Evolutionary conservation across 2,888 invertebrate species (phyloP).

Genomic region (Plebejus argus): DNA sequence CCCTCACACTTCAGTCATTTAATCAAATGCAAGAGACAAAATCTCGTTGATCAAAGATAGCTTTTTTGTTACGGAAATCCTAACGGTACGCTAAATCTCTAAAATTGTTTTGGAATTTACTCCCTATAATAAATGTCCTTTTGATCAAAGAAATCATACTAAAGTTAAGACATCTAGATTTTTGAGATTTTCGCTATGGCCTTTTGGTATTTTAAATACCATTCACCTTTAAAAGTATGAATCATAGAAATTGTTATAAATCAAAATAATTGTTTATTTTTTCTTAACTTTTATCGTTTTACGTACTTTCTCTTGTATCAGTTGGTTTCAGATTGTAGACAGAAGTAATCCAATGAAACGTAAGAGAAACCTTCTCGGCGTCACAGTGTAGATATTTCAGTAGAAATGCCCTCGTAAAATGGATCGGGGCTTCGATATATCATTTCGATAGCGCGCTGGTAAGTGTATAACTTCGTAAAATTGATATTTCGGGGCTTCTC

Average conservation of each 20-base stretch:
- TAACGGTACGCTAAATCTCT: not conserved
- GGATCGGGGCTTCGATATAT: conserved; percentile 15
- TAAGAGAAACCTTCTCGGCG: conserved; percentile 9
- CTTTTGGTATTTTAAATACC: no score
- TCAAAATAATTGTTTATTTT: not conserved
- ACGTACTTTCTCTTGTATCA: not conserved
- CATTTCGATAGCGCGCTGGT: conserved; percentile 20
- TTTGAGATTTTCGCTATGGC: no score
- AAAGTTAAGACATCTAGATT: no score
- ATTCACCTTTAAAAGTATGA: not conserved
- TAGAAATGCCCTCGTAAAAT: conserved; percentile 16
- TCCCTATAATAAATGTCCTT: no score
- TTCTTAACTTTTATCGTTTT: not conserved
- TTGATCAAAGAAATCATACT: no score
- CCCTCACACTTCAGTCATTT: not conserved
- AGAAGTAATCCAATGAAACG: not conserved
- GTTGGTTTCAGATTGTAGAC: not conserved
- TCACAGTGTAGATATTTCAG: conserved; percentile 14
- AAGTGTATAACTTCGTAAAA: conserved; percentile 23
- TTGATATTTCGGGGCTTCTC: conserved; percentile 22
- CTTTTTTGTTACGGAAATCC: not conserved
- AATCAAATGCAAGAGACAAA: not conserved
- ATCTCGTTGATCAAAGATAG: not conserved
- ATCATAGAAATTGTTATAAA: not conserved
- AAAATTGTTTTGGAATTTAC: no score